Evolutionary conservation across 2,888 invertebrate genomes (phyloP), one percentile per base, ranked within the genome.

Genomic region (Dasysyrphus albostriatus): DNA sequence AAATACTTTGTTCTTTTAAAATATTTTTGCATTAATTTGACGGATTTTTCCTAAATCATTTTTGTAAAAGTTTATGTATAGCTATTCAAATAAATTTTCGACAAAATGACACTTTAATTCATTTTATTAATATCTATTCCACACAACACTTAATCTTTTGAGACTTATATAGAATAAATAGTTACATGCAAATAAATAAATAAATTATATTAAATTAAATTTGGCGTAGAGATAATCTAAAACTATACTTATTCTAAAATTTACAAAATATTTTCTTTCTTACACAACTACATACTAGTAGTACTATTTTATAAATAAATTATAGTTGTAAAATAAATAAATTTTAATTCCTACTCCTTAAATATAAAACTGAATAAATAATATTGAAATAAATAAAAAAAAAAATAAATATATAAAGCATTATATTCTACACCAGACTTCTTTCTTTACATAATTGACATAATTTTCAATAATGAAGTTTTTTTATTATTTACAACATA

Each of bases 181-280:
- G 24, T 24, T 24, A 44, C 29, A 44, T 63, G 32, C 24, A 63
- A 63, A 32, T 44, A 44, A 63, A 63, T 63, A 63, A 63, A 6
- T 61, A 19, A 42, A 1, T 16, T 42, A 44, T 16, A 37, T 65
- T 67, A 67, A 42, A 63, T 63, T 63, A 67, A 67, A 67, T 67
- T 67, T 67, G 67, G 67, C 67, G 67, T 49, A 67, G 12, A 67
- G 2, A 67, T 49, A 67, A 67, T 19, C 5, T 34, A 34, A 37
- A 24, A 49, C 19, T 67, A 65, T 29, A 54, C 7, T n/a, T 8
- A 12, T 14, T 5, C 12, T 16, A 0, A 34, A n/a, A 58, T 58
- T 54, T 58, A 58, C 58, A 49, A 49, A 34, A 19, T 19, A 49
- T n/a, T 47, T 0, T 32, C 10, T 34, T 19, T 16, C 16, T 65